These are phyloP conservation scores for Allygus modestus DNA, from an alignment of 2,888 invertebrate genomes.

Conservation along the genomic window DNA sequence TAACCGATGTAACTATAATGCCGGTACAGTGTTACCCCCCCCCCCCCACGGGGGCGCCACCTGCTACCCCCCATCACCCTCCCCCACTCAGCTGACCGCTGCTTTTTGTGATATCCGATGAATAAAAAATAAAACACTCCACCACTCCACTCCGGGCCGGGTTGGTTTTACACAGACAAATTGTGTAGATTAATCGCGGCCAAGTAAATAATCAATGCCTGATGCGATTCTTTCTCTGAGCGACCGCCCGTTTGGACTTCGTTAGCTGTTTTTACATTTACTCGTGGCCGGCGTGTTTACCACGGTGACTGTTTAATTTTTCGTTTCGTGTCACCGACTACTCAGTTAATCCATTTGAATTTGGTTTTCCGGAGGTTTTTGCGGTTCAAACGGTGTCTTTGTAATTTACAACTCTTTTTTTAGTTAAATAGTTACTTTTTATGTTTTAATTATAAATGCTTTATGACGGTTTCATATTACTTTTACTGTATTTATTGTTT, in stretches of 20 bases:
- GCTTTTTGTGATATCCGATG: constrained; percentile 61
- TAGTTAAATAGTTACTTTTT: no score
- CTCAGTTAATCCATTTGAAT: constrained; percentile 10
- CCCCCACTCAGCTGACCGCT: constrained; percentile 50
- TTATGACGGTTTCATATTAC: no score
- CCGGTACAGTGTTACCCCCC: constrained; percentile 54
- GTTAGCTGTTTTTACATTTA: constrained; percentile 34
- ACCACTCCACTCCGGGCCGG: constrained; percentile 35
- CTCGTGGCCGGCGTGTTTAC: constrained; percentile 26
- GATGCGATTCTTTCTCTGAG: constrained; percentile 50
- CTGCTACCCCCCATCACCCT: constrained; percentile 53
- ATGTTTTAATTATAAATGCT: no score
- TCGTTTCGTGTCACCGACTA: constrained; percentile 13
- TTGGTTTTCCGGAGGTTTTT: no score
- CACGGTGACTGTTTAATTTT: constrained; percentile 1
- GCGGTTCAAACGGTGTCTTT: no score
- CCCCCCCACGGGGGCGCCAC: constrained; percentile 39
- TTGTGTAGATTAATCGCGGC: constrained; percentile 61
- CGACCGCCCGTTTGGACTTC: constrained; percentile 31
- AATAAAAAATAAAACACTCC: constrained; percentile 62
- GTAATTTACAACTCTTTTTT: no score
- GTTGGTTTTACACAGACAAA: constrained; percentile 61
- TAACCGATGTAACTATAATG: constrained; percentile 63
- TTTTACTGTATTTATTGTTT: no score
- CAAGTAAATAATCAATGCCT: constrained; percentile 59